A percentile compares a stretch with the other conserved stretches of the same genome.
Conservation (phyloP, 2,888 invertebrate species). For the Graphium colonna region DNA sequence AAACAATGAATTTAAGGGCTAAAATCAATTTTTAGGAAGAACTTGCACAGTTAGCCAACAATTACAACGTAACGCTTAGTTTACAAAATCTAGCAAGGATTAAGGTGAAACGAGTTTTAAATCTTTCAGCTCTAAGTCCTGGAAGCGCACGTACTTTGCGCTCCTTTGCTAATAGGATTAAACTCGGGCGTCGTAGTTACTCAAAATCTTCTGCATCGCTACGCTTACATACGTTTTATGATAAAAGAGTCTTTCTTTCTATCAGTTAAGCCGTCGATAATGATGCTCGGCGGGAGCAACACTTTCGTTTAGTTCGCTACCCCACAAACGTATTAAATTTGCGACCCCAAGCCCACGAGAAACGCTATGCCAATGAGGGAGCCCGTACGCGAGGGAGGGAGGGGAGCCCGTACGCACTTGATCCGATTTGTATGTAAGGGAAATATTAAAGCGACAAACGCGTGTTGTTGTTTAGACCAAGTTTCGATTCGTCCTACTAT, state of each 20-base stretch:
- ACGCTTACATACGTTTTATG: constrained; percentile 61
- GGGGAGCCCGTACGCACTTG: constrained; percentile 49
- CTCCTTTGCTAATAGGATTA: constrained; percentile 21
- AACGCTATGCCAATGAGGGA: constrained; percentile 38
- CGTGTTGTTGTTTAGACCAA: constrained; percentile 54
- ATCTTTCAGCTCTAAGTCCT: background rate
- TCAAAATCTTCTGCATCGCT: constrained; percentile 36
- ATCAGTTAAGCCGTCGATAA: constrained; percentile 65
- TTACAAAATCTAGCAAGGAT: background rate
- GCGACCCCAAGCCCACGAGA: constrained; percentile 47
- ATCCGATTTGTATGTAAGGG: constrained; percentile 73
- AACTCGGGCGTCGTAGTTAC: constrained; percentile 23
- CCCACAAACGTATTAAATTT: constrained; percentile 56
- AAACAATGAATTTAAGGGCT: no score
- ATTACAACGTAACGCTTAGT: background rate
- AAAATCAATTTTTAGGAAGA: no score
- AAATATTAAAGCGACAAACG: constrained; percentile 75
- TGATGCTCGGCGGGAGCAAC: constrained; percentile 61
- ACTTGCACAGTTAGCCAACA: background rate
- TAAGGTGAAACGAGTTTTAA: background rate
- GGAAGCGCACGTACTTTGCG: background rate
- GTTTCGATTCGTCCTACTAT: constrained; percentile 51
- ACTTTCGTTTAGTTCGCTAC: constrained; percentile 71
- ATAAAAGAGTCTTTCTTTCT: constrained; percentile 60
- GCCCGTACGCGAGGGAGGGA: constrained; percentile 38